phyloP scores from a whole-genome alignment of 2,797 vertebrate species.

The Margarornis squamiger region DNA sequence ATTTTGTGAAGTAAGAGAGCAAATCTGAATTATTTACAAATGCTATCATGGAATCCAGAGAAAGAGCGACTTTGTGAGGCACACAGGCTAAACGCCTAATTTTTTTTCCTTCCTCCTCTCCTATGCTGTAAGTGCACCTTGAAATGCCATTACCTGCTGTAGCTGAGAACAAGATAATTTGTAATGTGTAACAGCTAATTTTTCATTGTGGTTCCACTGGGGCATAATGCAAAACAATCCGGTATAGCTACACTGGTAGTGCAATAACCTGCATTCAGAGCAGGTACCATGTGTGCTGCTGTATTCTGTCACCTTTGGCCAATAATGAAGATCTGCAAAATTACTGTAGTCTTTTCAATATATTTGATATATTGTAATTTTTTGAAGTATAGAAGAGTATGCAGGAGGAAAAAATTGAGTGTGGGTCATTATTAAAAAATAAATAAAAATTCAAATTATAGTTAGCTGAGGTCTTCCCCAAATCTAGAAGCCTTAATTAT shows the following conservation, averaged over 20 bases:
- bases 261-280: constrained; percentile 39
- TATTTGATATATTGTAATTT: neutral
- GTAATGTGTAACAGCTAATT: constrained; percentile 77
- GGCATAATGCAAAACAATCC: constrained; percentile 53
- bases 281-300: neutral
- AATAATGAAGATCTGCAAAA: constrained; percentile 5
- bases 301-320: constrained; percentile 23
- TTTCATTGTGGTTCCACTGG: constrained; percentile 72
- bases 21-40: neutral
- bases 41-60: neutral
- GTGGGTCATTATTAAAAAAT: neutral
- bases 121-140: constrained; percentile 29
- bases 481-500: neutral
- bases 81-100: neutral
- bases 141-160: constrained; percentile 69
- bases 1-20: neutral
- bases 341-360: neutral
- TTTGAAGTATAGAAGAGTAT: neutral
- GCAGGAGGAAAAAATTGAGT: neutral
- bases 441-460: neutral
- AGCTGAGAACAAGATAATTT: constrained; percentile 74
- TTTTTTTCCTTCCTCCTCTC: neutral
- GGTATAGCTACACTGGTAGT: neutral
- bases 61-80: neutral
- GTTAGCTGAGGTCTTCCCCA: neutral